Conservation (phyloP, 1,140 invertebrate genomes). For the Plodia interpunctella region DNA sequence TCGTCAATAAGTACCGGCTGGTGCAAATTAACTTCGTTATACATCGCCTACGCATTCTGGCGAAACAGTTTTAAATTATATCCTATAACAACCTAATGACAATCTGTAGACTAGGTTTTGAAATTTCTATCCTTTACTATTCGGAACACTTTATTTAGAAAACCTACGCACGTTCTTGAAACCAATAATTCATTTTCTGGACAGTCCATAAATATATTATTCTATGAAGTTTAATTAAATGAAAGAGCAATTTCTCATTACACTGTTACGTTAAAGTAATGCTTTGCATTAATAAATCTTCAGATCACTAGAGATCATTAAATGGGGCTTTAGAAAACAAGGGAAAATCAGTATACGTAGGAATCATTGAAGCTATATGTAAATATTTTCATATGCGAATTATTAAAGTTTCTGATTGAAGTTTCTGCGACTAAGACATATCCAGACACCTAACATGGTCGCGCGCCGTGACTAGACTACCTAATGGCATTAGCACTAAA, state of each 20-base stretch:
- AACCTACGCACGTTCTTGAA: not conserved
- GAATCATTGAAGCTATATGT: not conserved
- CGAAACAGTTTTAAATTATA: not conserved
- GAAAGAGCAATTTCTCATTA: not conserved
- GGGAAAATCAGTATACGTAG: too few relatives aligned
- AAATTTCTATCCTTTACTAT: not conserved
- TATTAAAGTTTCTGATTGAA: not conserved
- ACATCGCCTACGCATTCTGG: not conserved
- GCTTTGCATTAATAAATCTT: too few relatives aligned
- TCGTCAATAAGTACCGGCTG: too few relatives aligned
- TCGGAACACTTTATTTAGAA: not conserved
- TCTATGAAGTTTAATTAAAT: conserved; percentile 2
- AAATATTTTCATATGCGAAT: not conserved
- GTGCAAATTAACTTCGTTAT: not conserved
- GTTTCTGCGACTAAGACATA: not conserved
- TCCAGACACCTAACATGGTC: not conserved
- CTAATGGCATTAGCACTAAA: not conserved
- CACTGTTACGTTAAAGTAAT: not conserved
- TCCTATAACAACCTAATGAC: not conserved
- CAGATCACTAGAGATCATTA: too few relatives aligned
- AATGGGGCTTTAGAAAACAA: too few relatives aligned
- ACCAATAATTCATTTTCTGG: not conserved
- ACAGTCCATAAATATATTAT: not conserved
- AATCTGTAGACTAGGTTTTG: not conserved
- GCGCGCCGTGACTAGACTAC: not conserved